Base-by-base conservation (phyloP, 1,140 invertebrate species). In the Drosophila sproati region DNA sequence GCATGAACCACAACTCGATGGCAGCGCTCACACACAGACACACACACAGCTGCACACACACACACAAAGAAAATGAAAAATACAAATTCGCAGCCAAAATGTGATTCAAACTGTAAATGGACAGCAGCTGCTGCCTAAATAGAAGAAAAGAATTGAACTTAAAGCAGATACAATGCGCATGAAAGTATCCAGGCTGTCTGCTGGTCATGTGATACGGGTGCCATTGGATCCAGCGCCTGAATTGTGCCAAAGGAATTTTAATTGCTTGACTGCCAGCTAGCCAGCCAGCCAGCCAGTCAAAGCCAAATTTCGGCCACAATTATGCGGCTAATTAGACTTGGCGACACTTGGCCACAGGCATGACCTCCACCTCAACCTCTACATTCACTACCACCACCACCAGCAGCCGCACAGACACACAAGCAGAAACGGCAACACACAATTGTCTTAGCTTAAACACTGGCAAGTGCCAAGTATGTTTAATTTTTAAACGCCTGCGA, bases 251-350 rank as follows among this genome's bases (percentile, higher is more conserved):
- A 73, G 70, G 54, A 57, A 73, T 73, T 73, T 73, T 73, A 73
- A 73, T 73, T 73, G 70, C 63, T 52, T 7, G 37, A 52, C 66
- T 69, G 52, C 51, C 62, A n/a, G n/a, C n/a, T n/a, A 20, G 20
- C 20, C 20, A 20, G 20, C 1, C 20, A 20, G 20, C 20, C 20
- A 20, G 20, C 1, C 20, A 66, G 32, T 43, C 34, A 71, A 70
- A 70, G 59, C 51, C 43, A 41, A 64, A 67, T 57, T 62, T 32
- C 62, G 54, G 45, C 51, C 54, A 37, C 70, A 66, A 73, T 67
- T 73, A 73, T 73, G 54, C n/a, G 62, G 54, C 70, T 67, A 73
- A 73, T 73, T 73, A 73, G 70, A 57, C 62, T 41, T n/a, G 54
- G 47, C 45, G 32, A 66, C 69, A 72, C 70, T 73, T 67, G 47